Conservation (phyloP, 2,888 invertebrate species). For the Masnerella sp. region DNA sequence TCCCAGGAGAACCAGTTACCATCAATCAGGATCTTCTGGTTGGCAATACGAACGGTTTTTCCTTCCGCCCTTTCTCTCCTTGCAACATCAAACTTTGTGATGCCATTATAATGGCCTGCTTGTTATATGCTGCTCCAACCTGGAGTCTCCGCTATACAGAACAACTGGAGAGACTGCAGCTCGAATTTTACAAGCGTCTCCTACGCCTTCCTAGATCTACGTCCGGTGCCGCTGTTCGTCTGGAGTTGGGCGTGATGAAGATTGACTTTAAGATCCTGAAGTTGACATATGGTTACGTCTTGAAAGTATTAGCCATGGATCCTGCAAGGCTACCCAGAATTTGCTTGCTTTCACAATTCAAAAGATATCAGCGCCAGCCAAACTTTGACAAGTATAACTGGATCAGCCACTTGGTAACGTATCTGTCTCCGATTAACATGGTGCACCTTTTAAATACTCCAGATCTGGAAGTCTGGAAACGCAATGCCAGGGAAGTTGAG, state of each 20-base stretch:
- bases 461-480: not conserved
- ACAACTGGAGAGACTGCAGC: too few relatives aligned
- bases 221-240: not conserved
- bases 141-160: too few relatives aligned
- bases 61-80: not conserved
- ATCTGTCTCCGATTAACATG: not conserved
- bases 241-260: not conserved
- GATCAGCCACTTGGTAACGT: not conserved
- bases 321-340: not conserved
- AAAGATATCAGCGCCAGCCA: not conserved
- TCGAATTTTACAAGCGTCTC: too few relatives aligned
- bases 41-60: not conserved
- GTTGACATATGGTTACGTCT: not conserved
- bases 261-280: not conserved
- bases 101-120: too few relatives aligned
- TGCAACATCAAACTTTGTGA: too few relatives aligned
- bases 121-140: too few relatives aligned
- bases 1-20: not conserved
- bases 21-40: not conserved
- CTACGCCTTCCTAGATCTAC: too few relatives aligned
- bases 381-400: not conserved
- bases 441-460: not conserved
- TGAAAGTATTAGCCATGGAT: slow-evolving; percentile 6
- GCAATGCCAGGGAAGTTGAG: not conserved
- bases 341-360: not conserved